phyloP scores from a whole-genome alignment of 1,140 invertebrate species.

The Ceratina japonica region DNA sequence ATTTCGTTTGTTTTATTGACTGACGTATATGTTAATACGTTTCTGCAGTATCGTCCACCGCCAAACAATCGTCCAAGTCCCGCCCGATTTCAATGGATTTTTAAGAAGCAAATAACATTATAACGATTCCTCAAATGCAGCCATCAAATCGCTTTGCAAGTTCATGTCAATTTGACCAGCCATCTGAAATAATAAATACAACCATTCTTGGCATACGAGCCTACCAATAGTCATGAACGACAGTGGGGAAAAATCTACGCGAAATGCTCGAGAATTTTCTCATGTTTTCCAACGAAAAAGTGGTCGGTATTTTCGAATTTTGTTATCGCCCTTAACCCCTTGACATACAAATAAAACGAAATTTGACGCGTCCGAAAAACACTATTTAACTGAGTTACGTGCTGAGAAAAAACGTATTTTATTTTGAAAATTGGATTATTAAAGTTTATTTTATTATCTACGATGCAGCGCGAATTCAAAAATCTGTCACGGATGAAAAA shows the following conservation, averaged over 20 bases:
- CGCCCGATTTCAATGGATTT: slow-evolving; percentile 62
- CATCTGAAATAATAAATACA: slow-evolving; percentile 86
- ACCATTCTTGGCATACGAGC: slow-evolving; percentile 64
- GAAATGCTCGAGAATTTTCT: neutral
- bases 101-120: slow-evolving; percentile 80
- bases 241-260: neutral
- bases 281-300: neutral
- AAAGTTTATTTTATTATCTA: no score
- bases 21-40: slow-evolving; percentile 54
- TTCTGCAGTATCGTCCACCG: slow-evolving; percentile 57
- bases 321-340: no score
- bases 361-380: no score
- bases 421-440: no score
- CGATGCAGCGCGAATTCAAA: no score
- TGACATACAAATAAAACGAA: no score
- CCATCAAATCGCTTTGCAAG: slow-evolving; percentile 98
- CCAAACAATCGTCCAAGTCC: slow-evolving; percentile 65
- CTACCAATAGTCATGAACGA: neutral
- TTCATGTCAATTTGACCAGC: slow-evolving; percentile 98
- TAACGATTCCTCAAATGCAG: slow-evolving; percentile 96
- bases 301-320: no score
- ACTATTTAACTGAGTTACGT: no score
- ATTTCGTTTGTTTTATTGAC: slow-evolving; percentile 41
- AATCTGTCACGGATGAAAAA: neutral
- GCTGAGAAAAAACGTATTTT: no score